Base-by-base conservation (phyloP, 2,113 vertebrate species). In the Pygoscelis antarcticus region DNA sequence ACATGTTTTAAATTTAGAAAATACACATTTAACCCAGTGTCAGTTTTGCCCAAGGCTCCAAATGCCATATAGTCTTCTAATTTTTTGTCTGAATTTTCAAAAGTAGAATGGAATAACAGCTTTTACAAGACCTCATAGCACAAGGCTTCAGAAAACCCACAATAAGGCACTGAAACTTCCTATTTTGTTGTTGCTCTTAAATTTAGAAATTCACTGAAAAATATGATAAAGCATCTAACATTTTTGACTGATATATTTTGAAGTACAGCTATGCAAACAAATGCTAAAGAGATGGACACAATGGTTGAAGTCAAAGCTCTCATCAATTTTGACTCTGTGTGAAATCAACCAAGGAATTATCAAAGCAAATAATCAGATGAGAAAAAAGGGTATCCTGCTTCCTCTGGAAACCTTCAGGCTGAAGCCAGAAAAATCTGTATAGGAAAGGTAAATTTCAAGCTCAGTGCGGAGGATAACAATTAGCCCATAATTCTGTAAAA, bases 371-470 rank as follows among this genome's bases (percentile, higher is more conserved):
- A 93, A 92, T 36, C 71, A 97, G 44, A 91, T 3, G 7, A 62
- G 8, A 21, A 62, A 30, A 62, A 83, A 88, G 34, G 69, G 6
- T 20, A 55, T 47, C 38, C 22, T 20, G 20, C 22, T 90, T 92
- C 68, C 61, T 82, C 83, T 61, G 61, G 65, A 95, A 94, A 69
- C 19, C 21, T 86, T 61, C 65, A 71, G 69, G 13, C 42, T 79
- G 57, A 91, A 96, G 76, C 46, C 52, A 87, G 81, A 71, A 94
- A 91, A 68, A 87, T 66, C 32, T 89, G 38, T 55, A 87, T 5
- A 89, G 68, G 72, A 93, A 92, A 95, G 80, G 72, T 87, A 89
- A 89, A 94, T 86, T 95, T 95, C 51, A 96, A 82, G 69, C 68
- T 55, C 64, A 89, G 46, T 71, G 51, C 17, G 84, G 64, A 87